Base-by-base conservation (phyloP, 1,140 invertebrate species). In the Cryptotermes secundus region DNA sequence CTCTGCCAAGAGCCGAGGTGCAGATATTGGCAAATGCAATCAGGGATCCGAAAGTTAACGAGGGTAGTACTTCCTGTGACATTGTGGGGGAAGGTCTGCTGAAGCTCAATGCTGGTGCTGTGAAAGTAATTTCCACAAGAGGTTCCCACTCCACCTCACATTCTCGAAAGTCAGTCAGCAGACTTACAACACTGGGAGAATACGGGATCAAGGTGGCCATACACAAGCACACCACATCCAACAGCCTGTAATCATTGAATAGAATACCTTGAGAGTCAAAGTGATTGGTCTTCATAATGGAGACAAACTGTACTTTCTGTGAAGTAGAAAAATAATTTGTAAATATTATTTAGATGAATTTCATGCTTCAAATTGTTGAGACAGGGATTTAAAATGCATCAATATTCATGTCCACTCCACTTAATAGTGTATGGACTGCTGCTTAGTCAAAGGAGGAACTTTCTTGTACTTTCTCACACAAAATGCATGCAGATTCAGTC, bases 21-120 rank as follows among this genome's bases (percentile, higher is more conserved):
- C 81, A 82, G 35, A 82, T 31, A 38, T 82, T 82, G 42, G 81
- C 81, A 82, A 82, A 45, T 34, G 81, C 14, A 26, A 82, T 82
- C 1, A 82, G 81, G 9, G 38, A 38, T 1, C 81, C 81, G 53
- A 82, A 82, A 3, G 81, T 82, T 19, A 82, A 26, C 31, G 81
- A 31, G 24, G 81, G 38, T 22, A 82, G 16, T 2, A 45, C 24
- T 31, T 82, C 81, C 38, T 45, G 38, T 9, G 59, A 72, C 59
- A 72, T n/a, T 12, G 59, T 72, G 26, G 59, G 59, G n/a, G 59
- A 72, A 31, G 59, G 59, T 14, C 59, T 26, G 59, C 59, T 72
- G 26, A 72, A 72, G 59, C 59, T 72, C 26, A 72, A 26, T 3
- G 59, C 59, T 72, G 59, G 59, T 72, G 26, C 59, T 10, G 59